Conservation (phyloP, 2,113 vertebrate genomes). For the Sceloporus tristichus region DNA sequence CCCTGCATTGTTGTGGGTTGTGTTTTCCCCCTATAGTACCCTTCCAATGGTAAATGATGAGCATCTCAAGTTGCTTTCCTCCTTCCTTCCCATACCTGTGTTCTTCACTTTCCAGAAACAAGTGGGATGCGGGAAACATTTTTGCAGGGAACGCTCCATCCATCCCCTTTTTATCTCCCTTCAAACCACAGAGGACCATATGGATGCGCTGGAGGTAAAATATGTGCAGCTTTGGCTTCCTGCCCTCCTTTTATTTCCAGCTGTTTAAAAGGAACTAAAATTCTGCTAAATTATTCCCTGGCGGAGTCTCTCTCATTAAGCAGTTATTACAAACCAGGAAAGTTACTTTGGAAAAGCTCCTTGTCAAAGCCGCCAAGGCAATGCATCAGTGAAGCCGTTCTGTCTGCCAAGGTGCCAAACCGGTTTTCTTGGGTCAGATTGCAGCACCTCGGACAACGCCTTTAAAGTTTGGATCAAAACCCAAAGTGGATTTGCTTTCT, state of each 20-base stretch:
- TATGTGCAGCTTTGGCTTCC: background rate
- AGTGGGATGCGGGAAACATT: background rate
- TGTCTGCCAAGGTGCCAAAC: too few relatives aligned
- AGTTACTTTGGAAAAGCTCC: too few relatives aligned
- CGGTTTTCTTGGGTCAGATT: too few relatives aligned
- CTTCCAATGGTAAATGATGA: background rate
- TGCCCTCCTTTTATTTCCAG: constrained; percentile 30
- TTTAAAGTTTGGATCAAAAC: too few relatives aligned
- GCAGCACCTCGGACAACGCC: too few relatives aligned
- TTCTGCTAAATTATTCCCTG: background rate
- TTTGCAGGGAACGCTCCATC: rapidly evolving
- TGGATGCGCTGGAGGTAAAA: background rate
- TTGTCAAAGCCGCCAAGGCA: too few relatives aligned
- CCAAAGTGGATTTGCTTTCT: too few relatives aligned
- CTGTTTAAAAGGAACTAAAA: constrained; percentile 15
- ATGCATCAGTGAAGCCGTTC: too few relatives aligned
- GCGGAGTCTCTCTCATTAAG: background rate
- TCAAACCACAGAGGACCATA: rapidly evolving
- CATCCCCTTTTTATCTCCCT: too few relatives aligned
- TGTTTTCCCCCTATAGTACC: too few relatives aligned
- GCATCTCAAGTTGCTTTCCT: background rate
- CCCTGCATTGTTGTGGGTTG: too few relatives aligned
- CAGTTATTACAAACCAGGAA: background rate
- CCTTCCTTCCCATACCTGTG: background rate
- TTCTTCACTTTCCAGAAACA: background rate